A percentile compares a stretch with the other conserved stretches of the same genome.
These are phyloP conservation scores for Leptinotarsa lineolata DNA, from an alignment of 1,140 invertebrate genomes.

Conservation along the genomic window DNA sequence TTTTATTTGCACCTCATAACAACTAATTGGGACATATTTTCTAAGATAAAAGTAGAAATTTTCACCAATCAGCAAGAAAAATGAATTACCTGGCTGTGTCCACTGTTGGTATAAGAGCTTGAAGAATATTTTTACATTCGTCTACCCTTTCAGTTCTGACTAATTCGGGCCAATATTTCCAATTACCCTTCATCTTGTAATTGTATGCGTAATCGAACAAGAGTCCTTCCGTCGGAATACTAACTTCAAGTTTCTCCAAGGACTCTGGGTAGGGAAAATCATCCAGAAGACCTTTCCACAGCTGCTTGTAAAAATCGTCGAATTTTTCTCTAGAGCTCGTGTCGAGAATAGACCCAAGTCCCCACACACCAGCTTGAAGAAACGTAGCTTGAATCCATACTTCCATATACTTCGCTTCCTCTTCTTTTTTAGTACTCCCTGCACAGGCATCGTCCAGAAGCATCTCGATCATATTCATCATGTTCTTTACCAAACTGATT, in stretches of 20 bases:
- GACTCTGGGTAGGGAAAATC: conserved; percentile 66
- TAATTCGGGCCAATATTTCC: conserved; percentile 76
- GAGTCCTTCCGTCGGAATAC: conserved; percentile 72
- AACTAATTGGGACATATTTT: too few species aligned
- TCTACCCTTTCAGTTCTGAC: conserved; percentile 62
- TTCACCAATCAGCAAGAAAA: too few species aligned
- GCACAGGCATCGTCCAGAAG: conserved; percentile 72
- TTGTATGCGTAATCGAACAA: conserved; percentile 82
- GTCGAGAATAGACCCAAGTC: conserved; percentile 78
- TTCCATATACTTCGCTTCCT: conserved; percentile 67
- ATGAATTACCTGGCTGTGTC: conserved; percentile 78
- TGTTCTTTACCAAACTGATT: conserved; percentile 72
- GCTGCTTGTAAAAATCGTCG: conserved; percentile 68
- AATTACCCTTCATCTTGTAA: conserved; percentile 70
- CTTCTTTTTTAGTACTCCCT: conserved; percentile 59
- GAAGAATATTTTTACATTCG: conserved; percentile 70
- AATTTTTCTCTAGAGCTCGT: conserved; percentile 73
- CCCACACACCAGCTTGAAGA: conserved; percentile 74
- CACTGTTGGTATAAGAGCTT: conserved; percentile 81
- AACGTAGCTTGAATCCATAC: conserved; percentile 79
- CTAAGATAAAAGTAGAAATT: too few species aligned
- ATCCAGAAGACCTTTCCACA: conserved; percentile 63
- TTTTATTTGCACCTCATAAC: too few species aligned
- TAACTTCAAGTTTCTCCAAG: conserved; percentile 71
- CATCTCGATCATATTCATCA: conserved; percentile 77